Evolutionary conservation across 2,113 vertebrate species (phyloP), one percentile per base, ranked within the genome.

Genomic region (Cacatua alba): DNA sequence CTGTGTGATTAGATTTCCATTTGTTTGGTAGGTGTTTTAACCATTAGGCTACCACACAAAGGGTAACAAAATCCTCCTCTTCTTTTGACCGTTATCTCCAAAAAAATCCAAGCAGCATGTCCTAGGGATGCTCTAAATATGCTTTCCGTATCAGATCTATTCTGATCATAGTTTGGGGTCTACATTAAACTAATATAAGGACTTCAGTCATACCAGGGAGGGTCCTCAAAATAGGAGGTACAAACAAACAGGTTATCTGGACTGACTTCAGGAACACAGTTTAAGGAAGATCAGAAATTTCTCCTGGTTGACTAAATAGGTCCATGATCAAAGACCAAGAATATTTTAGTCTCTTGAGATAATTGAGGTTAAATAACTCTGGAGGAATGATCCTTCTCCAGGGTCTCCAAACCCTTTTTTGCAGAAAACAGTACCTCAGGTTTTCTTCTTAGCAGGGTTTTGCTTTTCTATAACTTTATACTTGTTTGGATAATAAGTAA

Each of bases 401-500:
- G 23, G 23, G 25, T 10, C 8, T 88, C 39, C 24, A 64, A 72
- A 80, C 19, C 7, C 5, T 60, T 90, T 90, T 90, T 33, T 88
- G 39, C 29, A 75, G 37, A 84, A 75, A 65, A 35, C 8, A 77
- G 29, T 10, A 41, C 35, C 48, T 88, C 53, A 90, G 26, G 1
- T 49, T 81, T 91, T 72, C 10, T 11, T 6, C 17, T 82, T 62
- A 17, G 29, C 10, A 79, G 13, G 35, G 10, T 68, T 93, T 91
- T 79, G 25, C 28, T 88, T 88, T 93, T 51, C 57, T 91, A n/a
- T 88, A 72, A 39, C 26, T 90, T 78, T 65, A 46, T 33, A 39
- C 9, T 46, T 93, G 28, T 76, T 82, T 92, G 28, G 35, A 48
- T 88, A 82, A 90, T 65, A 84, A 92, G 67, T 77, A 94, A 86